A percentile compares a stretch with the other conserved stretches of the same genome.
Evolutionary conservation across 2,113 vertebrate genomes (phyloP).

Genomic region (Thinocorus orbignyianus): DNA sequence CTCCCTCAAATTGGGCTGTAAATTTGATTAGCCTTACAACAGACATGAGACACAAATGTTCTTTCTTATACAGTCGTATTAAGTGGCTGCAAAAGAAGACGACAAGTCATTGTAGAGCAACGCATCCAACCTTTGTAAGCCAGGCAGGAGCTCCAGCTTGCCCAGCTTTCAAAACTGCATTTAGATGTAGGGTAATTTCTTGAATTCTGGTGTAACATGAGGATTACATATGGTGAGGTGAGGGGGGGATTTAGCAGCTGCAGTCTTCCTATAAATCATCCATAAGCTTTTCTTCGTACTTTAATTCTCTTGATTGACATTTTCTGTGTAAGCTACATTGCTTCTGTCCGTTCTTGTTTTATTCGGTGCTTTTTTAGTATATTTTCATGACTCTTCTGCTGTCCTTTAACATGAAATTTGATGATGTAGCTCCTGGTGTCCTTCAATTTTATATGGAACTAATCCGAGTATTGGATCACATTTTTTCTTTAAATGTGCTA

Average conservation of each 20-base stretch:
- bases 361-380: neutral
- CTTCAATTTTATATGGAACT: neutral
- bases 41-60: conserved; percentile 42
- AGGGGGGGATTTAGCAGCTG: neutral
- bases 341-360: neutral
- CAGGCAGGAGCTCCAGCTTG: neutral
- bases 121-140: neutral
- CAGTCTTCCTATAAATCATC: neutral
- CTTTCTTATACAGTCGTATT: conserved; percentile 16
- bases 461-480: neutral
- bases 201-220: neutral
- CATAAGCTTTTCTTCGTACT: neutral
- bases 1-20: conserved; percentile 26
- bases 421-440: neutral
- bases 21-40: conserved; percentile 52
- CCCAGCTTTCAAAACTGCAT: neutral
- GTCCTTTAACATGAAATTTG: neutral
- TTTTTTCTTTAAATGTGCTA: neutral
- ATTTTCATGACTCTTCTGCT: neutral
- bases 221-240: neutral
- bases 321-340: neutral
- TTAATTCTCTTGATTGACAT: neutral
- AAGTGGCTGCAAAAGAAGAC: conserved; percentile 28
- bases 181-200: neutral
- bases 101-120: neutral